Conservation (phyloP, 2,113 vertebrate genomes). For the Periophthalmus modestus region DNA sequence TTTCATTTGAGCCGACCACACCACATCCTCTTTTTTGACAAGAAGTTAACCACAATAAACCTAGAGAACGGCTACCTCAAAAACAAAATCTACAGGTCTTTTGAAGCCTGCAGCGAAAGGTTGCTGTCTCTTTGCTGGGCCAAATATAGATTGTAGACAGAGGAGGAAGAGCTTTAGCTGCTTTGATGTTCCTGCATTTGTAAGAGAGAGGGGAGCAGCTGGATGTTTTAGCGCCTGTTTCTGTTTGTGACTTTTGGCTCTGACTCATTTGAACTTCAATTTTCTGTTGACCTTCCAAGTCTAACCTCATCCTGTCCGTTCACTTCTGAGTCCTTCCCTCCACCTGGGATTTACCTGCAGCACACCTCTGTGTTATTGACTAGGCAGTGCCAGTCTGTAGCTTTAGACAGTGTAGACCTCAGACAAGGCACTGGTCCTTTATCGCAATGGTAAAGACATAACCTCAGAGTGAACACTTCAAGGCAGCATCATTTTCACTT, state of each 20-base stretch:
- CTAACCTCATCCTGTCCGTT: slow-evolving; percentile 15
- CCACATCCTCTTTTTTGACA: background rate
- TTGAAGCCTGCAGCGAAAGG: slow-evolving; percentile 46
- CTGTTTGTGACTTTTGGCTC: slow-evolving; percentile 58
- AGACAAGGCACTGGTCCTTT: background rate
- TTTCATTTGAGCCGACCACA: background rate
- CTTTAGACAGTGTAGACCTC: background rate
- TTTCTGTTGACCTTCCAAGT: slow-evolving; percentile 25
- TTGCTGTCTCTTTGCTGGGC: slow-evolving; percentile 28
- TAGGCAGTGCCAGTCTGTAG: background rate
- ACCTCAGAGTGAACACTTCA: background rate
- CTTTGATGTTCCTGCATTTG: slow-evolving; percentile 48
- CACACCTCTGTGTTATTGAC: background rate
- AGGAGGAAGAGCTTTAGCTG: slow-evolving; percentile 38
- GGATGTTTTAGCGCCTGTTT: slow-evolving; percentile 37
- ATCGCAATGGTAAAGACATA: background rate
- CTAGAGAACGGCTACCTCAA: slow-evolving; percentile 13
- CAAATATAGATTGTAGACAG: slow-evolving; percentile 40
- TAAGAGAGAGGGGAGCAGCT: slow-evolving; percentile 8
- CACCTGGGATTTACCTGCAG: background rate
- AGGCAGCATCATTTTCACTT: too few species aligned
- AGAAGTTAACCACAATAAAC: background rate
- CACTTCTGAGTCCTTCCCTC: background rate
- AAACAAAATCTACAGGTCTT: slow-evolving; percentile 17
- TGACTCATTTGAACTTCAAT: slow-evolving; percentile 42